Base-by-base conservation (phyloP, 2,113 vertebrate genomes). In the Mystacornis crossleyi region DNA sequence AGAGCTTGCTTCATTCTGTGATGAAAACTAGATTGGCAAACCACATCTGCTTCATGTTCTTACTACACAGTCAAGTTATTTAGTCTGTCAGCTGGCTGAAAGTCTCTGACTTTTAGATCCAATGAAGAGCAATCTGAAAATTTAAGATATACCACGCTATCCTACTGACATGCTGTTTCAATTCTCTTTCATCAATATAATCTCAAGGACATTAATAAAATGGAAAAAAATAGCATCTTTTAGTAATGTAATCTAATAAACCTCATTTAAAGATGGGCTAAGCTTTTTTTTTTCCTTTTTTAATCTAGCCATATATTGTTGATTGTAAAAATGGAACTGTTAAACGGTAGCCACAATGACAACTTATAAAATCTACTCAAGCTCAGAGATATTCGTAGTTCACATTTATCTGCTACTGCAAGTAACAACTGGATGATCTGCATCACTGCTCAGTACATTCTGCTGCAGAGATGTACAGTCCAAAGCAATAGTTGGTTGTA, bases 1-100 rank as follows among this genome's bases (percentile, higher is more conserved):
- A 69, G 3, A 50, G 19, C 82, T 93, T 82, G 53, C 62, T 82
- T 92, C 82, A 48, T 58, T 87, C 77, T 75, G n/a, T 58, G 53
- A 90, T 33, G 38, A 80, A 94, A 94, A 92, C 75, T 86, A 82
- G 71, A 24, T 54, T 92, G 79, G 75, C 74, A 75, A 79, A 53
- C 40, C 20, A 72, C 79, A 86, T 64, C 66, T 90, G 90, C 40
- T 85, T 40, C 54, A 67, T 48, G 29, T 4, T 65, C 69, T 47
- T 33, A 90, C 43, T 72, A 43, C 8, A 53, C 45, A 67, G 45
- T 10, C 62, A 72, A 74, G 31, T 73, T 82, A 81, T 40, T 93
- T 43, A 61, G n/a, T 55, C 61, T 85, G 29, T 82, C 78, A 66
- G 62, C n/a, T 77, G 29, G 23, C 28, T 38, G 31, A 69, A 90